A percentile compares a stretch with the other conserved stretches of the same genome.
These are phyloP conservation scores for Phortica okadai DNA, from an alignment of 2,888 invertebrate genomes.

Conservation along the genomic window DNA sequence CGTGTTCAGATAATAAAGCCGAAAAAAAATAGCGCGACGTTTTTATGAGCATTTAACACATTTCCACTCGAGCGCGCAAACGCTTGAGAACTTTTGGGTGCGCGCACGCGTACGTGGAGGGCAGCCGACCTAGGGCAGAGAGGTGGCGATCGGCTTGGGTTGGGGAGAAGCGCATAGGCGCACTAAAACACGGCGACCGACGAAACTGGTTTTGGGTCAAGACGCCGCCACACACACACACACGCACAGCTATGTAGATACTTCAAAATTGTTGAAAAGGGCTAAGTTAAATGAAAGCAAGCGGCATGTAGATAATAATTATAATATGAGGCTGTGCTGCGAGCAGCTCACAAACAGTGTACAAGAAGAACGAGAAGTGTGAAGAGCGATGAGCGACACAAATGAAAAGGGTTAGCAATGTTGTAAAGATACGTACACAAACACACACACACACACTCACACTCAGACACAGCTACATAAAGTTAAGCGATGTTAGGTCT, in stretches of 20 bases:
- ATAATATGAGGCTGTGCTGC: constrained; percentile 4
- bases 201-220: constrained; percentile 30
- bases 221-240: not conserved
- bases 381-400: not conserved
- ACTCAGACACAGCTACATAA: not conserved
- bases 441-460: not conserved
- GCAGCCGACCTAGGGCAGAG: too few species aligned
- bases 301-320: constrained; percentile 21
- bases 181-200: not conserved
- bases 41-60: constrained; percentile 54
- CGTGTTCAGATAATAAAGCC: constrained; percentile 29
- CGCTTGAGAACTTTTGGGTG: constrained; percentile 34
- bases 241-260: not conserved
- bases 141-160: not conserved
- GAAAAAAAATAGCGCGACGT: not conserved
- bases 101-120: constrained; percentile 20
- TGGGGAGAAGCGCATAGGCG: not conserved
- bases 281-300: constrained; percentile 29
- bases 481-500: not conserved
- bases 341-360: not conserved
- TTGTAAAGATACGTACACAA: not conserved
- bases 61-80: constrained; percentile 48
- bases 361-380: not conserved
- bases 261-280: not conserved
- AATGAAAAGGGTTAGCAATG: constrained; percentile 27